Evolutionary conservation across 2,888 invertebrate genomes (phyloP), one percentile per base, ranked within the genome.

Genomic region (Stenoptilia bipunctidactyla): DNA sequence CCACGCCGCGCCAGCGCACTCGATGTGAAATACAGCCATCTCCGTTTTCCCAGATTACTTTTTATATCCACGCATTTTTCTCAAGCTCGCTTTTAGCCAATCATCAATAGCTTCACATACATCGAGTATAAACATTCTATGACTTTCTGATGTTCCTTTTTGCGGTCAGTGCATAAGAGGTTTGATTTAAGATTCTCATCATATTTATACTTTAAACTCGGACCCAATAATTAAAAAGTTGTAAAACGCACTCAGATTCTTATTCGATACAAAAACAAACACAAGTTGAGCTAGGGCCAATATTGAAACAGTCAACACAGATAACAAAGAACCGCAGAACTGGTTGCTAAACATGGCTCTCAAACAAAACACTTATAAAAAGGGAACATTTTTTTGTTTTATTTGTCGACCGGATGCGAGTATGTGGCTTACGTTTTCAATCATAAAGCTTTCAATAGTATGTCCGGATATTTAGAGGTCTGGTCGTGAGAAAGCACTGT

Each of bases 241-340:
- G 53, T 53, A 49, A 45, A 50, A 50, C 44, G 43, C 51, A 42
- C 46, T 47, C 42, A 45, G 46, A 42, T 47, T 49, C 49, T 52
- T 52, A 52, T 54, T 56, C 53, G 52, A 47, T 50, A 47, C 48
- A 52, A 49, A 55, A 56, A 55, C 53, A 65, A 64, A 68, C 56
- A 58, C 6, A 30, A 34, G 14, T 34, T 42, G 48, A 53, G 51
- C 55, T 51, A 46, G 46, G 49, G 65, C 71, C 63, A 80, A 80
- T 75, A 74, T 80, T 82, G 56, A 51, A 48, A 40, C 44, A 65
- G 66, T 58, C 55, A 70, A 83, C 63, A 73, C 34, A 53, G 79
- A 77, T 79, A 80, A 76, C 76, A 75, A 73, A 77, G 70, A 70
- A 66, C 62, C 61, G 61, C 58, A 66, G 63, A 70, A 68, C 69